Evolutionary conservation across 1,140 invertebrate genomes (phyloP).

Genomic region (Tetranychus cinnabarinus): DNA sequence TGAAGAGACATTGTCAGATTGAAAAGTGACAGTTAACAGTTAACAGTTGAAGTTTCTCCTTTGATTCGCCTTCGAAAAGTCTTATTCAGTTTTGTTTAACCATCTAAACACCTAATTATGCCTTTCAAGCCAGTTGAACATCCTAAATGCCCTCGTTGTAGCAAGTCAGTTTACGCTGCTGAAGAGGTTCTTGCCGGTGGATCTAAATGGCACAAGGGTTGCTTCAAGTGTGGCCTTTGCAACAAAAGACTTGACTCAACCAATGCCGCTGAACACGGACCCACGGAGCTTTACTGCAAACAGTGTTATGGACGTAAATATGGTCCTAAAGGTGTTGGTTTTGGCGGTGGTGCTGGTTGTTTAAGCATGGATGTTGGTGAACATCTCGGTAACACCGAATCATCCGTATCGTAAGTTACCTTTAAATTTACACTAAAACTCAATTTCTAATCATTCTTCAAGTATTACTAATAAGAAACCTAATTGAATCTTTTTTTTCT

Average conservation of each 20-base stretch:
- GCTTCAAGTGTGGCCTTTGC: constrained; percentile 90
- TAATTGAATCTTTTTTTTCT: no score
- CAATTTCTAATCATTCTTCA: background rate
- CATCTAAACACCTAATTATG: background rate
- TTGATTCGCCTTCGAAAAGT: no score
- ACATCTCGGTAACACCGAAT: constrained; percentile 34
- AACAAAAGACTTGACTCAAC: constrained; percentile 91
- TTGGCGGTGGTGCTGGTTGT: constrained; percentile 88
- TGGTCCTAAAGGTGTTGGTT: constrained; percentile 95
- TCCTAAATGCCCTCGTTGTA: constrained; percentile 93
- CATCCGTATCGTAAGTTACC: constrained; percentile 18
- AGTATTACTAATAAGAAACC: no score
- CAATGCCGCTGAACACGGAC: constrained; percentile 86
- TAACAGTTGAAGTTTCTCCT: no score
- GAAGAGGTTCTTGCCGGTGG: constrained; percentile 92
- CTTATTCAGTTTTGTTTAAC: no score
- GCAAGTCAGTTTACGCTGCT: constrained; percentile 92
- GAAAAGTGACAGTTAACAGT: no score
- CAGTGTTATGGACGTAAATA: constrained; percentile 89
- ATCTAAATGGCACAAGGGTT: constrained; percentile 94
- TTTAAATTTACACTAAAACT: background rate
- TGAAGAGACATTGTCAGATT: no score
- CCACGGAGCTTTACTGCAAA: constrained; percentile 53
- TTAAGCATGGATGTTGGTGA: constrained; percentile 83
- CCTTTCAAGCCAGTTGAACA: constrained; percentile 37